Base-by-base conservation (phyloP, 2,797 vertebrate genomes). In the Nyctibius grandis region DNA sequence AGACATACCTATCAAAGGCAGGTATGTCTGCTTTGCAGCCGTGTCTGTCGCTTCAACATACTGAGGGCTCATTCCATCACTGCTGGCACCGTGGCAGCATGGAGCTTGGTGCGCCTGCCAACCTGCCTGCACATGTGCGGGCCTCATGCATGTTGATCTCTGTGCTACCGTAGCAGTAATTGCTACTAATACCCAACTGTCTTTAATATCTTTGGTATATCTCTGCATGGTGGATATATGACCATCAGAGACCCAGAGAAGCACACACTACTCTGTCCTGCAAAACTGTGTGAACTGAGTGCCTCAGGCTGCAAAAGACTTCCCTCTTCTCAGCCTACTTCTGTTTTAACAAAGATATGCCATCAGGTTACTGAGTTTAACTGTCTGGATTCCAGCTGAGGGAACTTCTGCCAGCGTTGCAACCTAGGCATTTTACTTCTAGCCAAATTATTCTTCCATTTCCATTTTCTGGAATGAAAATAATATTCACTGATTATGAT, bases 201-300 rank as follows among this genome's bases (percentile, higher is more conserved):
- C 42, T 67, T 54, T 53, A 19, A 7, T 48, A 11, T 28, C 38
- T 29, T 47, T 38, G 15, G 9, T 36, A 13, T 34, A 26, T 54
- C 1, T 0, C 18, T 78, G 42, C 12, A 29, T 0, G 1, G 6
- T 21, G 19, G 6, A 12, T 59, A 16, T 8, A 8, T 7, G 16
- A 16, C 7, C 3, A 1, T 19, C 45, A 61, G 54, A 77, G 26
- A 60, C 76, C 12, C 12, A 42, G 36, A 36, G 48, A 34, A 72
- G 40, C 22, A 51, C 6, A 21, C 3, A 1, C 7, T 63, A 6
- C 19, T 40, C 16, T 33, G 23, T n/a, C 68, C 29, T 63, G 23
- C 23, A 67, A 54, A 85, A 48, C 5, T 40, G 9, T 38, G 51
- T 9, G 25, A 80, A 51, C 21, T 20, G 22, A 34, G 18, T 6